Percentiles rank a stretch among this genome's conserved stretches.
phyloP scores from a whole-genome alignment of 92 coral and sea anemone species.

The Porites evermanni region DNA sequence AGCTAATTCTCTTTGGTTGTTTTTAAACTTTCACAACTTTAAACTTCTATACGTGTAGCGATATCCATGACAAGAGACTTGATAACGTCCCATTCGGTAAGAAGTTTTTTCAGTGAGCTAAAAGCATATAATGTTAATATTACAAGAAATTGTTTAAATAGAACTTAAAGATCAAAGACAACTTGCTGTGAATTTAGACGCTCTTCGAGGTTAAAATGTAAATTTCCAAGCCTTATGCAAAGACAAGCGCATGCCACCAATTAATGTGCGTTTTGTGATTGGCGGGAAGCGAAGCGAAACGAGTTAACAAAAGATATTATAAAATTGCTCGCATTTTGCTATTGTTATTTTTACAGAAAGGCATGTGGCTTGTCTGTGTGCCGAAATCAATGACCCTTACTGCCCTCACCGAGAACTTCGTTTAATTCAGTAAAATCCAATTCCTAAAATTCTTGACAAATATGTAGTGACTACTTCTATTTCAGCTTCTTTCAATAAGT shows the following conservation, averaged over 20 bases:
- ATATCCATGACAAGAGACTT: neutral
- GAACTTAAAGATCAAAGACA: conserved; percentile 29
- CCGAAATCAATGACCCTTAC: conserved; percentile 5
- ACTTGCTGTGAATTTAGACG: conserved; percentile 43
- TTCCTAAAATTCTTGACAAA: neutral
- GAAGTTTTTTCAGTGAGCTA: neutral
- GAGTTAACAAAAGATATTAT: conserved; percentile 46
- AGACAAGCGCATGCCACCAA: conserved; percentile 79
- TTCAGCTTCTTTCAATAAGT: neutral
- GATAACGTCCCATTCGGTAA: too few relatives aligned
- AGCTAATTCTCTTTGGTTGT: neutral
- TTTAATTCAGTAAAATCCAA: neutral
- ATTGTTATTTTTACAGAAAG: conserved; percentile 27
- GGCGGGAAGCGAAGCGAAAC: conserved; percentile 66
- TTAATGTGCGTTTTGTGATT: conserved; percentile 48
- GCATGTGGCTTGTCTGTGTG: conserved; percentile 44
- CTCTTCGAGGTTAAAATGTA: conserved; percentile 59
- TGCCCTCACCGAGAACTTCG: neutral
- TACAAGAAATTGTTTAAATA: conserved; percentile 39
- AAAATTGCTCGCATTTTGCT: conserved; percentile 26
- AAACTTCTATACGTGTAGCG: neutral
- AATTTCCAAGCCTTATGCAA: conserved; percentile 48
- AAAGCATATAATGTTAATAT: conserved; percentile 7
- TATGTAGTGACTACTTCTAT: neutral
- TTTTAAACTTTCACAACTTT: conserved; percentile 13